These are phyloP conservation scores for Agonum fuliginosum DNA, from an alignment of 2,888 invertebrate genomes.

Conservation along the genomic window DNA sequence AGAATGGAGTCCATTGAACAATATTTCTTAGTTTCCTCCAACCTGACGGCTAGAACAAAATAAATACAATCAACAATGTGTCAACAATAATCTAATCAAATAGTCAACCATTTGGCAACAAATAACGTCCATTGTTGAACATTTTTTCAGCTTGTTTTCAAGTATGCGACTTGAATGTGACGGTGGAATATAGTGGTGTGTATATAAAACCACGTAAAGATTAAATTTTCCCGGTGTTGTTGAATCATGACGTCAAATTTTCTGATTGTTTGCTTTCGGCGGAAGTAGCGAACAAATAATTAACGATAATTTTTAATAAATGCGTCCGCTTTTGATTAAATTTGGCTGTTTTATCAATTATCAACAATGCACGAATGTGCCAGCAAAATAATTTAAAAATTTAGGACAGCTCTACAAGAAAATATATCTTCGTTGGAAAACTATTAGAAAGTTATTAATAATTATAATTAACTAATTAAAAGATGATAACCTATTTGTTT, in stretches of 20 bases:
- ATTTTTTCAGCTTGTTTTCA: not conserved
- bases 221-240: not conserved
- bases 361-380: too few relatives aligned
- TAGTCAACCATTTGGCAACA: not conserved
- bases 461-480: slow-evolving; percentile 34
- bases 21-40: slow-evolving; percentile 96
- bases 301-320: slow-evolving; percentile 4
- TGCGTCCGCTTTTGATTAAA: not conserved
- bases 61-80: slow-evolving; percentile 60
- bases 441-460: slow-evolving; percentile 35
- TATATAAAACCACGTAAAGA: not conserved
- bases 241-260: not conserved
- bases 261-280: not conserved
- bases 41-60: slow-evolving; percentile 86
- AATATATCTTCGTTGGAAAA: slow-evolving; percentile 32
- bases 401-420: too few relatives aligned
- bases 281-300: not conserved
- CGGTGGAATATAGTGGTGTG: not conserved
- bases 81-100: not conserved
- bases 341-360: not conserved
- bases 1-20: slow-evolving; percentile 97
- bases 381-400: too few relatives aligned
- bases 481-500: slow-evolving; percentile 31
- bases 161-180: not conserved
- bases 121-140: not conserved